phyloP scores from a whole-genome alignment of 2,888 invertebrate species.

The Reticulitermes lucifugus region DNA sequence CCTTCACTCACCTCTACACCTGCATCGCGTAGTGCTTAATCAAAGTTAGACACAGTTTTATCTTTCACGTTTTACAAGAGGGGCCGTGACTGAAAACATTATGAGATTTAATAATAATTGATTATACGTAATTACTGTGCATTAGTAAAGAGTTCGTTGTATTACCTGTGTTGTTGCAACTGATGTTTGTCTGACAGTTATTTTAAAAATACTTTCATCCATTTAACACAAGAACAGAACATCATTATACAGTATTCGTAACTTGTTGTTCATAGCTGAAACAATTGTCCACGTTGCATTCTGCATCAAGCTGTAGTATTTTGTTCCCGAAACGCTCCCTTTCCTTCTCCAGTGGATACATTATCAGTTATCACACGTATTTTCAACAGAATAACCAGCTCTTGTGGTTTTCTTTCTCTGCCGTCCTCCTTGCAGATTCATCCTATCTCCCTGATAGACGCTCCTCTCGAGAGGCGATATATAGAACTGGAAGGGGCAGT shows the following conservation, averaged over 20 bases:
- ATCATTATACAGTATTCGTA: neutral
- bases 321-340: neutral
- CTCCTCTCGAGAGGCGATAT: conserved; percentile 25
- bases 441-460: conserved; percentile 15
- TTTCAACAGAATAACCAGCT: conserved; percentile 17
- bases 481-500: neutral
- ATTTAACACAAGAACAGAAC: no score
- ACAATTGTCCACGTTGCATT: neutral
- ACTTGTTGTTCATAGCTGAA: conserved; percentile 1
- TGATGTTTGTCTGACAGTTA: no score
- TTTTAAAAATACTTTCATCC: no score
- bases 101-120: no score
- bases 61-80: no score
- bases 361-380: conserved; percentile 45
- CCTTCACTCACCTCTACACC: no score
- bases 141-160: no score
- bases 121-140: no score
- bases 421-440: conserved; percentile 20
- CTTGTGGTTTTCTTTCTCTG: neutral
- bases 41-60: no score
- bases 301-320: neutral
- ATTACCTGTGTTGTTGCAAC: no score
- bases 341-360: neutral
- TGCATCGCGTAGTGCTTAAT: no score
- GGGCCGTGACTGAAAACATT: no score